Base-by-base conservation (phyloP, 2,888 invertebrate genomes). In the Pharmacophagus antenor region DNA sequence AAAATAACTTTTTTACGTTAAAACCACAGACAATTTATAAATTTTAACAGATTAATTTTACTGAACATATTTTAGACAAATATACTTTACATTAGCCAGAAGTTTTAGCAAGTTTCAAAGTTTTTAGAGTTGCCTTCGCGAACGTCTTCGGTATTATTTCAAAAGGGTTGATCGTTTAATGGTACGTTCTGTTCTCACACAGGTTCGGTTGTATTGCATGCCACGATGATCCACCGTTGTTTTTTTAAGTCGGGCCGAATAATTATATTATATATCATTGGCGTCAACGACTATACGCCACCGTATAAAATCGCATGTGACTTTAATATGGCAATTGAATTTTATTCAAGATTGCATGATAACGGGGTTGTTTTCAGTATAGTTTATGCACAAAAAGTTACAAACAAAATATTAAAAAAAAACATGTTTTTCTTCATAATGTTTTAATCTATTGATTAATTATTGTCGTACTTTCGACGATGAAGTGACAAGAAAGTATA, bases 161-260 rank as follows among this genome's bases (percentile, higher is more conserved):
- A 89, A 91, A 91, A 91, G 91, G 91, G 91, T 91, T 91, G 91
- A 91, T 91, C 85, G 78, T 82, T 82, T 80, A 79, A 76, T 80
- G 74, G 76, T 44, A 76, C 77, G 82, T 77, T 79, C 77, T 77
- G 76, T 78, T 27, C 73, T 72, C 73, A 71, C 67, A 70, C 70
- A 71, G 82, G 84, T 80, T 79, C 80, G 82, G 81, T 85, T 82
- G 78, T 77, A 78, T 69, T 85, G 88, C 88, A 88, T 88, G 88
- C 63, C 59, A 61, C 62, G 65, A 56, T 64, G 65, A 66, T 70
- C 69, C 67, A 68, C 58, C 63, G 56, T 65, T 58, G 57, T 15
- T 20, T 20, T 2, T 42, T 48, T 42, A 49, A 8, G 41, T 27
- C 53, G 54, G 48, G 31, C 37, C 17, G 23, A 48, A 23, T 54